Conservation (phyloP, 2,888 invertebrate genomes). For the Chrysodeixis includens region DNA sequence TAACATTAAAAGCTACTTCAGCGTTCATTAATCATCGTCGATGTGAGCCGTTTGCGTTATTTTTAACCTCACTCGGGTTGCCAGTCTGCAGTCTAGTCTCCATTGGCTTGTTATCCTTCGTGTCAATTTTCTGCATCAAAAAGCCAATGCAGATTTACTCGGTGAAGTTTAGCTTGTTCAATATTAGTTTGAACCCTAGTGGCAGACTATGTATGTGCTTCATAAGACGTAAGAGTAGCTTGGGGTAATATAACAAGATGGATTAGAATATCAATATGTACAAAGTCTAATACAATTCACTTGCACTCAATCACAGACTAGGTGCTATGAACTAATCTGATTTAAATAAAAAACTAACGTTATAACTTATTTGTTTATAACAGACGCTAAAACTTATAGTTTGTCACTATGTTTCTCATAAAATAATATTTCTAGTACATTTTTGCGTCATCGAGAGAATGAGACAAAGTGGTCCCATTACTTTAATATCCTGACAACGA, state of each 20-base stretch:
- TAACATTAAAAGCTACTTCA: constrained; percentile 24
- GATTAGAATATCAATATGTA: background rate
- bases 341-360: too few relatives aligned
- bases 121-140: constrained; percentile 16
- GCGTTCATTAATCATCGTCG: constrained; percentile 40
- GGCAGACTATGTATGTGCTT: constrained; percentile 10
- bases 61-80: constrained; percentile 29
- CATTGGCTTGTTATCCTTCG: constrained; percentile 19
- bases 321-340: too few relatives aligned
- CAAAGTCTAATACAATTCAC: background rate
- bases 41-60: constrained; percentile 24
- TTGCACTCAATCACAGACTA: too few relatives aligned
- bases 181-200: constrained; percentile 8
- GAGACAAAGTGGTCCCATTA: background rate
- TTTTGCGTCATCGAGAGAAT: background rate
- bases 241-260: too few relatives aligned
- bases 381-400: background rate
- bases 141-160: constrained; percentile 10
- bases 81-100: constrained; percentile 10
- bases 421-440: background rate
- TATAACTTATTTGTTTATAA: background rate
- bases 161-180: constrained; percentile 9
- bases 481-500: background rate
- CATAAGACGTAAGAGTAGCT: background rate
- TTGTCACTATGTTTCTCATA: background rate